Percentiles rank a stretch among this genome's conserved stretches.
phyloP scores from a whole-genome alignment of 1,140 invertebrate species.

The Venturia canescens region DNA sequence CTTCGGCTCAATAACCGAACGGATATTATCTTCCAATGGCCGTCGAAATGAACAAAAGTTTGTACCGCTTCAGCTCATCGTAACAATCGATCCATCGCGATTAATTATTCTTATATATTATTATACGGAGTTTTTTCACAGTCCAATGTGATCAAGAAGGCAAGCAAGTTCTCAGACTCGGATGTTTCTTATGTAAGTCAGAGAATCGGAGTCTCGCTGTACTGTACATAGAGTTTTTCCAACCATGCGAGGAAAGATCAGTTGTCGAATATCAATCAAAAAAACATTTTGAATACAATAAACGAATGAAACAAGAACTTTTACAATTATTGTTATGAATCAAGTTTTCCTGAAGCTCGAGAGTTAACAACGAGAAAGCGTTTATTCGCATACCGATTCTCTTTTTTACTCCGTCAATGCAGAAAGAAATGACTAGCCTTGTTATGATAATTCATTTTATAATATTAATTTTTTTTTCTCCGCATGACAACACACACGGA shows the following conservation, averaged over 20 bases:
- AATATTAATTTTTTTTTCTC: too few species aligned
- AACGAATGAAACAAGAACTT: too few species aligned
- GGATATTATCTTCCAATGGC: not conserved
- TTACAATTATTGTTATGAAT: too few species aligned
- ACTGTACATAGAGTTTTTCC: conserved; percentile 5
- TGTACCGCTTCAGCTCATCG: not conserved
- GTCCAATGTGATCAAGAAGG: not conserved
- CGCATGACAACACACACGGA: too few species aligned
- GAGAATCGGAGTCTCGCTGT: conserved; percentile 6
- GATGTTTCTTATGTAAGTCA: not conserved
- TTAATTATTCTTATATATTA: conserved; percentile 8
- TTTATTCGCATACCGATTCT: too few species aligned
- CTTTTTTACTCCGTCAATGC: too few species aligned
- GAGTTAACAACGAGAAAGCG: too few species aligned
- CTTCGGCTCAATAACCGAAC: conserved; percentile 36
- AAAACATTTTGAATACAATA: too few species aligned
- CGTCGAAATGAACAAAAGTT: conserved; percentile 12
- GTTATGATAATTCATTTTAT: too few species aligned
- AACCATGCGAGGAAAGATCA: not conserved
- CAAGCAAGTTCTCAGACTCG: not conserved
- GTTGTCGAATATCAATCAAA: too few species aligned
- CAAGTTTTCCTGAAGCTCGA: too few species aligned
- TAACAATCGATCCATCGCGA: conserved; percentile 11
- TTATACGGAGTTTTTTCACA: not conserved
- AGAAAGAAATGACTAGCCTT: too few species aligned